A percentile compares a stretch with the other conserved stretches of the same genome.
phyloP scores from a whole-genome alignment of 1,140 invertebrate species.

The Bemisia tabaci region DNA sequence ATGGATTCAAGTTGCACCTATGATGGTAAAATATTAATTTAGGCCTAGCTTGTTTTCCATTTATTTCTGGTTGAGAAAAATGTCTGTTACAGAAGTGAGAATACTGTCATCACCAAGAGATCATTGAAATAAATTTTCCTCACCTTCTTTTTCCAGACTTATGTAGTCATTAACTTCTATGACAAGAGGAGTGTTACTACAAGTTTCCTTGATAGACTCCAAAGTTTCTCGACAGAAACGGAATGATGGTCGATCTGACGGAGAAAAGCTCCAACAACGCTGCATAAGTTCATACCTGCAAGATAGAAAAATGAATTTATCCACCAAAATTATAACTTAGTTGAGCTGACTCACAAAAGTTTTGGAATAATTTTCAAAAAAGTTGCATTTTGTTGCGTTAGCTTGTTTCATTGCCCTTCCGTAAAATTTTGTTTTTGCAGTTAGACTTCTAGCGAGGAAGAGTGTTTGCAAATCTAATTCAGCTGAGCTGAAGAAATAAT shows the following conservation, averaged over 20 bases:
- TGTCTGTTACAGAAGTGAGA: too few relatives aligned
- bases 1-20: too few relatives aligned
- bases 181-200: too few relatives aligned
- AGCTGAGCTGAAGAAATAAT: not conserved
- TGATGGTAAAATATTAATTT: too few relatives aligned
- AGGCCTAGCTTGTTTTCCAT: too few relatives aligned
- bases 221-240: conserved; percentile 54
- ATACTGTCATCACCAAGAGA: too few relatives aligned
- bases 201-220: conserved; percentile 30
- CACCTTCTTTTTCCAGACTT: too few relatives aligned
- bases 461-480: not conserved
- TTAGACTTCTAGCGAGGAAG: not conserved
- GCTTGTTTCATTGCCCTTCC: not conserved
- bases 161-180: too few relatives aligned
- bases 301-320: conserved; percentile 14
- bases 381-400: not conserved
- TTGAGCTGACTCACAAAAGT: not conserved
- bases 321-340: not conserved
- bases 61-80: too few relatives aligned
- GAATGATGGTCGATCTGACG: conserved; percentile 62
- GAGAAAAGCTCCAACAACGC: conserved; percentile 62
- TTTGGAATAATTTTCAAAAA: not conserved
- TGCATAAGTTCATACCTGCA: conserved; percentile 61
- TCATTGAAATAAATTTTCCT: too few relatives aligned
- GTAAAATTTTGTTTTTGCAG: not conserved